A percentile compares a stretch with the other conserved stretches of the same genome.
Conservation (phyloP, 2,797 vertebrate species). For the Urophycis tenuis region DNA sequence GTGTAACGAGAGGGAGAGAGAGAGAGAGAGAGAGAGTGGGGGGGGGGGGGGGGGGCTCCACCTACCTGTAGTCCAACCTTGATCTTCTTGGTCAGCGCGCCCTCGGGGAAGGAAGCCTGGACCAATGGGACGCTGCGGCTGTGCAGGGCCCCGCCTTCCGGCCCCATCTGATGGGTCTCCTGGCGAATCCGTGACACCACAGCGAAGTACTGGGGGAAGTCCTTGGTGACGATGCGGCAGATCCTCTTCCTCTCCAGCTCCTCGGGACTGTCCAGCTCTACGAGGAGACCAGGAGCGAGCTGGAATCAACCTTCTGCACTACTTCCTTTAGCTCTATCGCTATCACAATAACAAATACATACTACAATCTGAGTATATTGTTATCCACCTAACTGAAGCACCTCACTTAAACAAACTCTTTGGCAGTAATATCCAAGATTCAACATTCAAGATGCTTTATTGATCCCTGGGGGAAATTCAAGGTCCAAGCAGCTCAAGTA, state of each 20-base stretch:
- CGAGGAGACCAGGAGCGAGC: too few species aligned
- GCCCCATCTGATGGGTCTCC: constrained; percentile 95
- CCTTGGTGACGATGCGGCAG: constrained; percentile 94
- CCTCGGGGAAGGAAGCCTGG: constrained; percentile 93
- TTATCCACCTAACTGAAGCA: too few species aligned
- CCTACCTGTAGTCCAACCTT: constrained; percentile 94
- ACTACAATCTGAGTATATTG: too few species aligned
- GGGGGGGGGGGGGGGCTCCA: not conserved
- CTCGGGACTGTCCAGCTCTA: constrained; percentile 81
- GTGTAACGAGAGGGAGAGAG: not conserved
- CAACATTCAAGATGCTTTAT: too few species aligned
- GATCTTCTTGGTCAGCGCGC: constrained; percentile 95
- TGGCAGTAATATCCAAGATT: too few species aligned
- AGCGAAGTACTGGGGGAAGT: constrained; percentile 97
- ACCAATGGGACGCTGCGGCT: constrained; percentile 86
- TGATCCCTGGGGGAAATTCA: too few species aligned
- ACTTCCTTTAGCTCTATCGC: not conserved
- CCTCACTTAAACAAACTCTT: too few species aligned
- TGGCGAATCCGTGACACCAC: constrained; percentile 98
- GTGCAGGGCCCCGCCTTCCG: constrained; percentile 88
- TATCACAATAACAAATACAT: too few species aligned
- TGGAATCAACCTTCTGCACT: not conserved
- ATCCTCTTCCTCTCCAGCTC: constrained; percentile 95
- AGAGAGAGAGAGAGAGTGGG: not conserved
- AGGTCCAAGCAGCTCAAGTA: too few species aligned